Evolutionary conservation across 1,140 invertebrate species (phyloP).

Genomic region (Bombus sylvicola): DNA sequence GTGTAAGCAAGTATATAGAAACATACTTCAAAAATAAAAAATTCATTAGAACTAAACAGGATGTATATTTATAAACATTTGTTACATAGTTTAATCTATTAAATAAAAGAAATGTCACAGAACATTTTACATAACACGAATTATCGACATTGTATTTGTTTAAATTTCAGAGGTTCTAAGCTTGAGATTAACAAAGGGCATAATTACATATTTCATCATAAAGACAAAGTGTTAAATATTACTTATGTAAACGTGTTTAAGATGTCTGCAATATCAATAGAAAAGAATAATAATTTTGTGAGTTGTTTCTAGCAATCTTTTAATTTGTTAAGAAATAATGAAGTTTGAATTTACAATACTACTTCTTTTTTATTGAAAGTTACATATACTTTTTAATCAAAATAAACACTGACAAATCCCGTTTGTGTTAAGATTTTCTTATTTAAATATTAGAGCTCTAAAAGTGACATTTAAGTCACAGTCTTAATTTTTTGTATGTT

Average conservation of each 20-base stretch:
- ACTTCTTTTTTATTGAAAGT: background rate
- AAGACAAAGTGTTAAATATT: background rate
- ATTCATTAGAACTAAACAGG: constrained; percentile 69
- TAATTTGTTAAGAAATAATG: background rate
- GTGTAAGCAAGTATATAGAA: constrained; percentile 69
- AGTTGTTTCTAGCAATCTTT: background rate
- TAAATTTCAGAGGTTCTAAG: background rate
- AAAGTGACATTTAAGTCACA: constrained; percentile 37
- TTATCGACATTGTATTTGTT: background rate
- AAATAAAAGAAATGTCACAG: background rate
- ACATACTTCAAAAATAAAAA: constrained; percentile 72
- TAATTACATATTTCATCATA: constrained; percentile 13
- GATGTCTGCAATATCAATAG: background rate
- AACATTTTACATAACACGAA: background rate
- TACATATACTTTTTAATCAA: background rate
- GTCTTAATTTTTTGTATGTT: constrained; percentile 26
- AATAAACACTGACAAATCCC: background rate
- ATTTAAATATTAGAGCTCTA: constrained; percentile 16
- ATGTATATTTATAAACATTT: constrained; percentile 68
- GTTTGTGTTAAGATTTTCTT: background rate
- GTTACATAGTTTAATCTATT: constrained; percentile 7
- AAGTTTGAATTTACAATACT: background rate
- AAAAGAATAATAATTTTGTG: background rate
- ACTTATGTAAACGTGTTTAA: background rate
- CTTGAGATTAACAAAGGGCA: background rate